Evolutionary conservation across 2,888 invertebrate species (phyloP).

Genomic region (Caenorhabditis sp.): DNA sequence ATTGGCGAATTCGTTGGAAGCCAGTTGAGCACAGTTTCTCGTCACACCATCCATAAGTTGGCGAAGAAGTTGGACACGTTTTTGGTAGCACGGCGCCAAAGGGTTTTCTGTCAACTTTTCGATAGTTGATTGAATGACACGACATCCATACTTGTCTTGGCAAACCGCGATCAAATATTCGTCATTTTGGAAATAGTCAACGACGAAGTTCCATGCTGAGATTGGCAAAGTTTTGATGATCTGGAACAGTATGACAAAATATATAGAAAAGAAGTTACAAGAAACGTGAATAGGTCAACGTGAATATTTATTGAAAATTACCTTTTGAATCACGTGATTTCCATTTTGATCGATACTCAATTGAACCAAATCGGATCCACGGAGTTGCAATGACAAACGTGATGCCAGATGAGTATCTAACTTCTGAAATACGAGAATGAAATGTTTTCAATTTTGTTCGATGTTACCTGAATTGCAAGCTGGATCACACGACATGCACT

Average conservation of each 20-base stretch:
- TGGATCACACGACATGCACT: constrained; percentile 68
- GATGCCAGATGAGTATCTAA: constrained; percentile 27
- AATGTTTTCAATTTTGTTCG: too few species aligned
- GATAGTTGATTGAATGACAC: constrained; percentile 58
- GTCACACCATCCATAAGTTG: constrained; percentile 26
- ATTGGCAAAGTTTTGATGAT: constrained; percentile 49
- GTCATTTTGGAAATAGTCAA: constrained; percentile 40
- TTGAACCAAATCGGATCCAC: constrained; percentile 41
- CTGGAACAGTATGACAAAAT: background rate
- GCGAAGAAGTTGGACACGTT: constrained; percentile 20
- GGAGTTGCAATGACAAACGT: constrained; percentile 21
- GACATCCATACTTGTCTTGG: constrained; percentile 62
- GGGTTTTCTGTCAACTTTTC: constrained; percentile 53
- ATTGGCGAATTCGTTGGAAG: constrained; percentile 62
- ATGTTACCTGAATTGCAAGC: constrained; percentile 56
- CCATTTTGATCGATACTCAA: constrained; percentile 63
- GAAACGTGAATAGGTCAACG: too few species aligned
- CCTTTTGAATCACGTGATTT: constrained; percentile 65
- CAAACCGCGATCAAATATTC: constrained; percentile 44
- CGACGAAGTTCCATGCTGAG: constrained; percentile 39
- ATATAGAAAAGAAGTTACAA: background rate
- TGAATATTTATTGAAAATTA: background rate
- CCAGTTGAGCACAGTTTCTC: constrained; percentile 37
- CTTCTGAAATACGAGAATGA: constrained; percentile 13
- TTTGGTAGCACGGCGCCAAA: constrained; percentile 15